Percentiles rank a stretch among this genome's conserved stretches.
Conservation (phyloP, 2,113 vertebrate genomes). For the Cheilinus undulatus region DNA sequence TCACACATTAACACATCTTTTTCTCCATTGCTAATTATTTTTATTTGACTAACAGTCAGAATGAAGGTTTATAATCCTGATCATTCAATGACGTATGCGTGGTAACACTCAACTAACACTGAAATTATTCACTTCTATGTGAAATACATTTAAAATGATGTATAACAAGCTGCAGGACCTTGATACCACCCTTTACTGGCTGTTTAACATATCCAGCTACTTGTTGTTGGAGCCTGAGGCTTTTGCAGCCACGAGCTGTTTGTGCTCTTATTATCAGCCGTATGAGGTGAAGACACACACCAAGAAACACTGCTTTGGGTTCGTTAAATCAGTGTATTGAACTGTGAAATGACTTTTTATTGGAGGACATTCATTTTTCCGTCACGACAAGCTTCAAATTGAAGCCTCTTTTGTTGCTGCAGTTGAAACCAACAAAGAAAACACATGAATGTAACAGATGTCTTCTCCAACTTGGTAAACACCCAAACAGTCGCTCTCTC, state of each 20-base stretch:
- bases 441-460: not conserved
- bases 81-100: not conserved
- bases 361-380: constrained; percentile 38
- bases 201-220: not conserved
- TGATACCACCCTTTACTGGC: not conserved
- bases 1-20: not conserved
- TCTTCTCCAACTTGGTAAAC: not conserved
- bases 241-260: constrained; percentile 7
- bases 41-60: not conserved
- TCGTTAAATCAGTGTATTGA: constrained; percentile 28
- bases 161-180: not conserved
- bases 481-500: not conserved
- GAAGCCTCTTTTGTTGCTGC: constrained; percentile 1
- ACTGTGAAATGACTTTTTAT: constrained; percentile 54
- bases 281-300: constrained; percentile 3
- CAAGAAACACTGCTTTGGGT: not conserved
- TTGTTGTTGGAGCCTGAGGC: constrained; percentile 3
- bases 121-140: not conserved
- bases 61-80: constrained; percentile 4
- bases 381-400: constrained; percentile 30
- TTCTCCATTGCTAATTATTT: not conserved
- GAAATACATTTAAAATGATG: not conserved
- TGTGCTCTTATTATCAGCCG: constrained; percentile 15
- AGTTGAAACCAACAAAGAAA: constrained; percentile 19
- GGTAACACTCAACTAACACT: not conserved